Percentiles rank a stretch among this genome's conserved stretches.
These are phyloP conservation scores for Pecten maximus DNA, from an alignment of 2,888 invertebrate species.

Conservation along the genomic window DNA sequence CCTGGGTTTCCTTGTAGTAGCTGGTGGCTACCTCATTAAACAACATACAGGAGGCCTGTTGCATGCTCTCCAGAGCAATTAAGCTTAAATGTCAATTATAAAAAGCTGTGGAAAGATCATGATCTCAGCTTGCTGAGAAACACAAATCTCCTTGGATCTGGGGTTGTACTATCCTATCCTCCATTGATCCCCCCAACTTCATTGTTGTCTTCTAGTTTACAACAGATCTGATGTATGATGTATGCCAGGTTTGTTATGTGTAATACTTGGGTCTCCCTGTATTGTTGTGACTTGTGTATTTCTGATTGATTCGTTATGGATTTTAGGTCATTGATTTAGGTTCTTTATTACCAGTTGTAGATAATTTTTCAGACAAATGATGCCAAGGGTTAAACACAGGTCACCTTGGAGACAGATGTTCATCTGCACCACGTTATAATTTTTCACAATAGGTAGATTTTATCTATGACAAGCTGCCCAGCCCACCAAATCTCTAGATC, in stretches of 20 bases:
- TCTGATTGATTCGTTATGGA: background rate
- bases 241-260: background rate
- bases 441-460: background rate
- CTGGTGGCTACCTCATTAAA: no score
- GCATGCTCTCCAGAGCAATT: no score
- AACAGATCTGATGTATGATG: background rate
- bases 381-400: background rate
- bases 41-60: no score
- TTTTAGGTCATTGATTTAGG: background rate
- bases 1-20: no score
- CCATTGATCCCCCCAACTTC: no score
- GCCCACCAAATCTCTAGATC: background rate
- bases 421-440: background rate
- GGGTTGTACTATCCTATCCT: no score
- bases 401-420: constrained; percentile 17
- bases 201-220: background rate
- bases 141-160: no score
- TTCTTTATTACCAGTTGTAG: background rate
- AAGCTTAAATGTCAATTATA: no score
- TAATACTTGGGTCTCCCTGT: background rate
- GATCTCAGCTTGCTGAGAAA: no score
- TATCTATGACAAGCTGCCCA: background rate
- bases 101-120: no score
- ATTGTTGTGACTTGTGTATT: no score
- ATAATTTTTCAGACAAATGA: constrained; percentile 2